Evolutionary conservation across 2,888 invertebrate genomes (phyloP).

Genomic region (Cantharis lateralis): DNA sequence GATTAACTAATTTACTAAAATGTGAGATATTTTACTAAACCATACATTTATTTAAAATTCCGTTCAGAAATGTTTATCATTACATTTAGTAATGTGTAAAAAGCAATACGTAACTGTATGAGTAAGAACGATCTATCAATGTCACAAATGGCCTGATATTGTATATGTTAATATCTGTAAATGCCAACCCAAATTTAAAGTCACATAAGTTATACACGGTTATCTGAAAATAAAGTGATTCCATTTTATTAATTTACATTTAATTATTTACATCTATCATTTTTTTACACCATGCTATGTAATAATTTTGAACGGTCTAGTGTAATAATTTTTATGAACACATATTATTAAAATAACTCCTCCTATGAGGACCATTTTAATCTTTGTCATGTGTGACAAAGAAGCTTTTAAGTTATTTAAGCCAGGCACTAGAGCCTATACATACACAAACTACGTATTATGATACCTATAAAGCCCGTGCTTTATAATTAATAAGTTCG

Average conservation of each 20-base stretch:
- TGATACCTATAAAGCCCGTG: not conserved
- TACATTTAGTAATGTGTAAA: not conserved
- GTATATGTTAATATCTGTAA: conserved; percentile 3
- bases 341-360: no score
- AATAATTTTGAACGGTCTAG: no score
- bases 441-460: not conserved
- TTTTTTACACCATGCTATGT: not conserved
- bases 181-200: not conserved
- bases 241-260: not conserved
- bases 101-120: not conserved
- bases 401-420: not conserved
- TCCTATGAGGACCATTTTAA: not conserved
- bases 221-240: not conserved
- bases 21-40: not conserved
- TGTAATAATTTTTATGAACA: no score
- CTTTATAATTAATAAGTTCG: not conserved
- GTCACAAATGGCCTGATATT: conserved; percentile 2
- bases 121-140: not conserved
- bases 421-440: not conserved
- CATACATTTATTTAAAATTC: not conserved
- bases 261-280: not conserved
- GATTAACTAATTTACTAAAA: not conserved
- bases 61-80: not conserved
- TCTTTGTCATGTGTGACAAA: not conserved
- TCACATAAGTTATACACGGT: not conserved